Conservation (phyloP, 2,888 invertebrate genomes). For the Scaptomyza cyrtandrae region DNA sequence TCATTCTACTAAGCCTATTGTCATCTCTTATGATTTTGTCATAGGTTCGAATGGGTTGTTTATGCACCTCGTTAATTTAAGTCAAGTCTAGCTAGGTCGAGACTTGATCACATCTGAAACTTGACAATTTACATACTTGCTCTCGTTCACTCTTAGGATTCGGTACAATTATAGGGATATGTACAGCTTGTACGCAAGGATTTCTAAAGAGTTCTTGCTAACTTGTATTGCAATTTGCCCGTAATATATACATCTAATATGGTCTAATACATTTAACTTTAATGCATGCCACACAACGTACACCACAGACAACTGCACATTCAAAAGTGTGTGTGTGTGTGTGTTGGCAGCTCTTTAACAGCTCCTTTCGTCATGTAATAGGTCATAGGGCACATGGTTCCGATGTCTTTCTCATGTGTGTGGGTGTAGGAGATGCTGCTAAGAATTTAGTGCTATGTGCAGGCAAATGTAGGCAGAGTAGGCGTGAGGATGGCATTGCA, state of each 20-base stretch:
- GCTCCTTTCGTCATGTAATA: conserved; percentile 76
- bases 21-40: conserved; percentile 14
- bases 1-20: background rate
- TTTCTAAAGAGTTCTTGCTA: conserved; percentile 13
- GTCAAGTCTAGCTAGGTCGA: background rate
- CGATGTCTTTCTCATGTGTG: conserved; percentile 18
- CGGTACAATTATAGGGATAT: conserved; percentile 34
- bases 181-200: conserved; percentile 1
- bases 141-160: background rate
- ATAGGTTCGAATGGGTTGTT: conserved; percentile 21
- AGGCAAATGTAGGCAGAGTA: conserved; percentile 51
- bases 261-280: conserved; percentile 56
- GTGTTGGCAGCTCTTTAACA: conserved; percentile 64
- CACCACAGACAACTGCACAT: background rate
- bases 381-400: conserved; percentile 64
- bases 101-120: conserved; percentile 8
- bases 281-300: conserved; percentile 25
- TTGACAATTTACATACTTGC: conserved; percentile 17
- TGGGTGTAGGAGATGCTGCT: conserved; percentile 34
- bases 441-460: conserved; percentile 55
- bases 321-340: conserved; percentile 11
- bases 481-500: conserved; percentile 71
- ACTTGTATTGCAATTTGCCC: conserved; percentile 49
- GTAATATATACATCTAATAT: conserved; percentile 44
- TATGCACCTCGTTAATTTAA: conserved; percentile 27